phyloP scores from a whole-genome alignment of 2,113 vertebrate genomes.

The Oryzias woworae region DNA sequence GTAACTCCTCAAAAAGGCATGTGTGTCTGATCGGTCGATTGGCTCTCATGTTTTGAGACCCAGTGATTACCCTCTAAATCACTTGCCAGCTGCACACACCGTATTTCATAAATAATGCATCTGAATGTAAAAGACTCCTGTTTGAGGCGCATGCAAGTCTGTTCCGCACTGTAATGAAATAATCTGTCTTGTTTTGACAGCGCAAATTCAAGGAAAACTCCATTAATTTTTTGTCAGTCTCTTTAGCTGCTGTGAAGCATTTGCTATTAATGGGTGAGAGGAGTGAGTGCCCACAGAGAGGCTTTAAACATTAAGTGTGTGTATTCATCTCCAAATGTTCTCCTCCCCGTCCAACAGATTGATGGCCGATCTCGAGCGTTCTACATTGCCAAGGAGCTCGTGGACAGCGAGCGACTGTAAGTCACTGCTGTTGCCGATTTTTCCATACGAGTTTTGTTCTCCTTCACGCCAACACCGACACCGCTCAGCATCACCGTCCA shows the following conservation, averaged over 20 bases:
- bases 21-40: slow-evolving; percentile 31
- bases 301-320: slow-evolving; percentile 57
- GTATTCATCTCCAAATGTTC: slow-evolving; percentile 63
- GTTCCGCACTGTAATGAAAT: slow-evolving; percentile 69
- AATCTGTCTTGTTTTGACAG: slow-evolving; percentile 78
- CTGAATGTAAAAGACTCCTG: slow-evolving; percentile 59
- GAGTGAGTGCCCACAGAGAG: slow-evolving; percentile 44
- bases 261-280: slow-evolving; percentile 44
- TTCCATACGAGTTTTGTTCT: neutral
- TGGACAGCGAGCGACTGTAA: slow-evolving; percentile 92
- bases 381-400: slow-evolving; percentile 87
- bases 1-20: slow-evolving; percentile 32
- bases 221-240: slow-evolving; percentile 31
- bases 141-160: slow-evolving; percentile 61
- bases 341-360: slow-evolving; percentile 76
- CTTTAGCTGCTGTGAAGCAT: slow-evolving; percentile 1
- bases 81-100: slow-evolving; percentile 57
- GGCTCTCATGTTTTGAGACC: slow-evolving; percentile 51
- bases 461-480: slow-evolving; percentile 14
- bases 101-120: slow-evolving; percentile 77
- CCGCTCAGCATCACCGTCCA: slow-evolving; percentile 2
- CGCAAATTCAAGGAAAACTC: slow-evolving; percentile 29
- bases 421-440: slow-evolving; percentile 58
- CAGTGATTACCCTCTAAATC: slow-evolving; percentile 75
- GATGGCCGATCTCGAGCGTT: slow-evolving; percentile 90